Conservation (phyloP, 2,888 invertebrate species). For the Dasypolia templi region DNA sequence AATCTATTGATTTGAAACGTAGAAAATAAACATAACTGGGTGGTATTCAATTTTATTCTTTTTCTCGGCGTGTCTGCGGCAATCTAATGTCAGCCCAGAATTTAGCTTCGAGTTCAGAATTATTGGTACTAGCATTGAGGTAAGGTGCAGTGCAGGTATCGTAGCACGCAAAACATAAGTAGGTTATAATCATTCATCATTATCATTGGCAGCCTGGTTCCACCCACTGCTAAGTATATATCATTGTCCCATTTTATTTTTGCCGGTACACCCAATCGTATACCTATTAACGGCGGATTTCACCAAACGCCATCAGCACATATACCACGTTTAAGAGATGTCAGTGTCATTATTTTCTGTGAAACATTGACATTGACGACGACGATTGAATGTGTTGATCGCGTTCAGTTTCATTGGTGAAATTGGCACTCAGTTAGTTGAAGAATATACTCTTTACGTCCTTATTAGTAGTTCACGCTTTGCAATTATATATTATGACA, state of each 20-base stretch:
- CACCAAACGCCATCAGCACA: too few species aligned
- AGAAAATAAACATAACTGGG: constrained; percentile 23
- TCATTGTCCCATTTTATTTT: not conserved
- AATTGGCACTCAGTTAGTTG: too few species aligned
- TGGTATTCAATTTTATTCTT: not conserved
- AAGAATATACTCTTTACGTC: not conserved
- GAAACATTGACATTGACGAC: too few species aligned
- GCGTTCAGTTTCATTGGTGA: too few species aligned
- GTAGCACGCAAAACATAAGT: not conserved
- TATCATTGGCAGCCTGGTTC: not conserved
- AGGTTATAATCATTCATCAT: not conserved
- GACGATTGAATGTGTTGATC: too few species aligned
- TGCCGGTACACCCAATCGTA: too few species aligned
- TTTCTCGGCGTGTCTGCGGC: not conserved
- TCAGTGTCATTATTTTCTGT: too few species aligned
- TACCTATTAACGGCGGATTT: too few species aligned
- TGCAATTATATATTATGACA: not conserved
- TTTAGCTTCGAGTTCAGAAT: not conserved
- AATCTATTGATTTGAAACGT: constrained; percentile 36
- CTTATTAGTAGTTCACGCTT: not conserved
- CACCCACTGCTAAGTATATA: too few species aligned
- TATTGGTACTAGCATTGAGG: not conserved
- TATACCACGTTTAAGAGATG: too few species aligned
- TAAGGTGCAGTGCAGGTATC: not conserved
- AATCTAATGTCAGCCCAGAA: not conserved